Evolutionary conservation across 1,140 invertebrate genomes (phyloP).

Genomic region (Apis dorsata): DNA sequence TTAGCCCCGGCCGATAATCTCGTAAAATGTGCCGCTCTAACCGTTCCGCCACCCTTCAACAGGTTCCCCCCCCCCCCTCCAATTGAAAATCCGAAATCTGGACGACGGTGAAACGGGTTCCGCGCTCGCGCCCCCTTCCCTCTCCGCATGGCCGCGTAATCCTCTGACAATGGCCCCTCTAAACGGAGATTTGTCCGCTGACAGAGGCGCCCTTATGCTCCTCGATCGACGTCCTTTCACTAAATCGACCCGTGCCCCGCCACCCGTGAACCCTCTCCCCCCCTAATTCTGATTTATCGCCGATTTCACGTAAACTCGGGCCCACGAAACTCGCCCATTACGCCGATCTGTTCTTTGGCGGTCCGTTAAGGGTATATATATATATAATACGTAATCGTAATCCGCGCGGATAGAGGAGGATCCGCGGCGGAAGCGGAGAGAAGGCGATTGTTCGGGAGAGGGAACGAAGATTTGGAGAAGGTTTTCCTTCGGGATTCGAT

Average conservation of each 20-base stretch:
- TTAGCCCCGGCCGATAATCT: conserved; percentile 46
- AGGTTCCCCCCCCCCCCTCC: conserved; percentile 15
- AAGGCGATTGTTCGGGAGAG: background rate
- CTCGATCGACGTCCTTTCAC: conserved; percentile 39
- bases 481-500: background rate
- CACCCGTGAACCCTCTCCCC: background rate
- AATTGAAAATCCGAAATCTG: conserved; percentile 52
- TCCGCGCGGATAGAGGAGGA: background rate
- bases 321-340: background rate
- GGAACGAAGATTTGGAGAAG: background rate
- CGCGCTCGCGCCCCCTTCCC: background rate
- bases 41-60: conserved; percentile 43
- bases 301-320: conserved; percentile 28
- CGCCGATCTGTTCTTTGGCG: conserved; percentile 4
- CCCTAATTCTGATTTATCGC: conserved; percentile 46
- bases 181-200: conserved; percentile 52
- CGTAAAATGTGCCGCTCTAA: conserved; percentile 47
- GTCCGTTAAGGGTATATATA: conserved; percentile 3
- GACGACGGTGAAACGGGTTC: conserved; percentile 39
- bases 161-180: conserved; percentile 50
- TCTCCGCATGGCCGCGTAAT: conserved; percentile 42
- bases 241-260: conserved; percentile 34
- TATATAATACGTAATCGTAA: background rate
- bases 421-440: background rate
- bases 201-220: conserved; percentile 48